Base-by-base conservation (phyloP, 2,888 invertebrate genomes). In the Uropetala carovei region DNA sequence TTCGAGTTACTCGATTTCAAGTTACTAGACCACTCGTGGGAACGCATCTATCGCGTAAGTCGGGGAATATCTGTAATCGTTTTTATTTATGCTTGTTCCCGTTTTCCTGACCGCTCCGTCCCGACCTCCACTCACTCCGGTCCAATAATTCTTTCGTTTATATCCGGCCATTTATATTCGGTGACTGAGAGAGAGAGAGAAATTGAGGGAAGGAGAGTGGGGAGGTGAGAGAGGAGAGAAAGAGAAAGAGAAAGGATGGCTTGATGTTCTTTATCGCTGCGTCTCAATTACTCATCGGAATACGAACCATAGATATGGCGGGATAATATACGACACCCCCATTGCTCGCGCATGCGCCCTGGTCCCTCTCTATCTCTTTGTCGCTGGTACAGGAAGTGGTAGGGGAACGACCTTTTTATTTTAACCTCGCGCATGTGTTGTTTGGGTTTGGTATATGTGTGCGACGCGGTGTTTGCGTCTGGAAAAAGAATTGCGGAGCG, bases 281-380 rank as follows among this genome's bases (percentile, higher is more conserved):
- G 89, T 89, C 89, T 89, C 89, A 89, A 89, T 89, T 89, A 89
- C 64, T 89, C 89, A 89, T 89, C 64, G 64, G 43, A 86, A 89
- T 60, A 60, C 64, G 43, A 9, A 3, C 30, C 89, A 30, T 60
- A 89, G 89, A 89, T 89, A 89, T 11, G 68, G 56, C 43, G 68
- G 64, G 86, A 43, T 60, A 89, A 89, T 64, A 43, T 68, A 83
- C 57, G 56, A 43, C 5, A 43, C 43, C 43, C 43, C 5, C 43
- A n/a, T 43, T 43, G n/a, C 56, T n/a, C 64, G 60, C 86, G 86
- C 86, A 60, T 60, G 86, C 60, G 89, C 60, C 27, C 13, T 68
- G 9, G 22, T 68, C 64, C 18, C n/a, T 75, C 27, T 75, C 22
- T 75, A 11, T 14, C 11, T 27, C 22, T 75, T 22, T 75, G 75